Conservation (phyloP, 2,113 vertebrate genomes). For the Scartelaos histophorus region DNA sequence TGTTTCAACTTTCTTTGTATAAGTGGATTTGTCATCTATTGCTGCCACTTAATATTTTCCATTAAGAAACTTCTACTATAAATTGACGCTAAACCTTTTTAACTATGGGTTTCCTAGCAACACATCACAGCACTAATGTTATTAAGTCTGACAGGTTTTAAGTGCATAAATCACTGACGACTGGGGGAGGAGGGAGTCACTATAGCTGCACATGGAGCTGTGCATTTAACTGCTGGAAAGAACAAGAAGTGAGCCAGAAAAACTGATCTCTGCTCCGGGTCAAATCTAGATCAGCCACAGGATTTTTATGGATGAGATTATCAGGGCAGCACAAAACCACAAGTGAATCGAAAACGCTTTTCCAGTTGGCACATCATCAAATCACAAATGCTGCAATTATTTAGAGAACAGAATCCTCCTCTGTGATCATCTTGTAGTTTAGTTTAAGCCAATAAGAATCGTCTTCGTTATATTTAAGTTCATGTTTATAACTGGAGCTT, state of each 20-base stretch:
- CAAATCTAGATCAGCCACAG: slow-evolving; percentile 33
- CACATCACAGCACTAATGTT: slow-evolving; percentile 43
- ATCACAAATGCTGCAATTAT: too few relatives aligned
- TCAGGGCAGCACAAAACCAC: background rate
- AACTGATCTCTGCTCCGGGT: slow-evolving; percentile 28
- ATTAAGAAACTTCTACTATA: slow-evolving; percentile 2
- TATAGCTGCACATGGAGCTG: slow-evolving; percentile 22
- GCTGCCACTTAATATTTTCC: slow-evolving; percentile 2
- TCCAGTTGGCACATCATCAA: too few relatives aligned
- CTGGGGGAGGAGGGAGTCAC: slow-evolving; percentile 32
- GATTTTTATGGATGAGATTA: slow-evolving; percentile 44
- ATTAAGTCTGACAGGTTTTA: slow-evolving; percentile 44
- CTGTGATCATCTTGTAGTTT: too few relatives aligned
- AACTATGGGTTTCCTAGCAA: slow-evolving; percentile 54
- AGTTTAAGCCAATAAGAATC: too few relatives aligned
- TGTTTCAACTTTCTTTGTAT: background rate
- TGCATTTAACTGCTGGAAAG: slow-evolving; percentile 23
- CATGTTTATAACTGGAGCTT: background rate
- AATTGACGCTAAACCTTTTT: slow-evolving; percentile 1
- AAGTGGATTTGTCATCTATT: background rate
- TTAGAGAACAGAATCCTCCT: too few relatives aligned
- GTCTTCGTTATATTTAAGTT: too few relatives aligned
- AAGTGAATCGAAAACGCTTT: too few relatives aligned
- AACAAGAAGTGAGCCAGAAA: slow-evolving; percentile 28
- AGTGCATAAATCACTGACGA: slow-evolving; percentile 14